These are phyloP conservation scores for Notarius lentiginosus DNA, from an alignment of 2,113 vertebrate genomes.

Conservation along the genomic window DNA sequence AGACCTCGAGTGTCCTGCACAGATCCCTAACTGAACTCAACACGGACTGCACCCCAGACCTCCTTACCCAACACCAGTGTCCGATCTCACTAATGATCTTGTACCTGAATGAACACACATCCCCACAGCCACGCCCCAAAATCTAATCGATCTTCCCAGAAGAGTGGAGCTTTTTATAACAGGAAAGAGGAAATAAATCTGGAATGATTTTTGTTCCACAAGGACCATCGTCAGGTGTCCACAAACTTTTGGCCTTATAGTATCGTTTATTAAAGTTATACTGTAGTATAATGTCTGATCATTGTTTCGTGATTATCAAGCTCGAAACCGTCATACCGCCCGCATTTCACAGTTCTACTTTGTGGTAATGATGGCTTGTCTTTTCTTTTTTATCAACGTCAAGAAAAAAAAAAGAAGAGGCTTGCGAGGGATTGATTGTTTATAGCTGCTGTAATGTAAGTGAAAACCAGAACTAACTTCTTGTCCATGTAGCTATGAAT, in stretches of 20 bases:
- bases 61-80: not conserved
- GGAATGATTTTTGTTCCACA: not conserved
- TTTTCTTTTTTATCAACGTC: not conserved
- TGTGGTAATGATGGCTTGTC: not conserved
- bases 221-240: not conserved
- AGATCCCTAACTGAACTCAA: not conserved
- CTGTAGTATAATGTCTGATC: too few relatives aligned
- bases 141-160: not conserved
- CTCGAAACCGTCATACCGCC: not conserved
- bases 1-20: not conserved
- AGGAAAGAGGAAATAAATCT: not conserved
- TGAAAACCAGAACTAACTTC: not conserved
- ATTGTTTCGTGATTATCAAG: too few relatives aligned
- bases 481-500: not conserved
- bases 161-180: not conserved
- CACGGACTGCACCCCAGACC: not conserved
- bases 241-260: not conserved
- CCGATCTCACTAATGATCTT: not conserved
- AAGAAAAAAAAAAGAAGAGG: not conserved
- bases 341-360: not conserved
- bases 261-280: not conserved
- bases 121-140: not conserved
- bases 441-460: not conserved
- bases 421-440: not conserved
- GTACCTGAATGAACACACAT: not conserved